These are phyloP conservation scores for Heteromormyrus szaboi DNA, from an alignment of 2,797 vertebrate species.

Conservation along the genomic window DNA sequence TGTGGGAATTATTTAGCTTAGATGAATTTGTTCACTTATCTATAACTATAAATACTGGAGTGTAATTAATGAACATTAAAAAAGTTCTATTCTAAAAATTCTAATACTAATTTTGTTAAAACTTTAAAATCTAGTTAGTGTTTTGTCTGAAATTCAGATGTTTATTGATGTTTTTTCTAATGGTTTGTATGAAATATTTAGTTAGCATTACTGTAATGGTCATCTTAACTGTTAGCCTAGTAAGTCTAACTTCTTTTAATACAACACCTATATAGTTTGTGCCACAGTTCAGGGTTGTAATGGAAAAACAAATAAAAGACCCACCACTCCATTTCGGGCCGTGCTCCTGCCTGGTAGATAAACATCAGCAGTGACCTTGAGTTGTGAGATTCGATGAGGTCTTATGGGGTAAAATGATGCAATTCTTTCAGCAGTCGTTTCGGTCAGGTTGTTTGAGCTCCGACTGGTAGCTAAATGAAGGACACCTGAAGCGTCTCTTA, in stretches of 20 bases:
- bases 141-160: not conserved
- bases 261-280: not conserved
- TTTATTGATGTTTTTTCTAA: not conserved
- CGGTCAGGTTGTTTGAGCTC: not conserved
- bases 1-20: not conserved
- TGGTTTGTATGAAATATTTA: not conserved
- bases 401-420: not conserved
- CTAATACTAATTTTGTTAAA: not conserved
- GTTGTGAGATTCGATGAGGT: not conserved
- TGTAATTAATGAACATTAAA: not conserved
- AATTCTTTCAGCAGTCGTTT: not conserved
- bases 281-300: not conserved
- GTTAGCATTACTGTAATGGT: not conserved
- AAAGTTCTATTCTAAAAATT: not conserved
- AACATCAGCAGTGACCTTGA: not conserved
- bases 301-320: not conserved
- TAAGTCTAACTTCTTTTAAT: not conserved
- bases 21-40: not conserved
- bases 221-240: not conserved
- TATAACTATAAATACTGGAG: not conserved
- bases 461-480: not conserved
- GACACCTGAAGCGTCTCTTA: not conserved
- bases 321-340: not conserved
- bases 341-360: not conserved
- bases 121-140: not conserved